Conservation (phyloP, 1,140 invertebrate genomes). For the Sarcophaga peregrina region DNA sequence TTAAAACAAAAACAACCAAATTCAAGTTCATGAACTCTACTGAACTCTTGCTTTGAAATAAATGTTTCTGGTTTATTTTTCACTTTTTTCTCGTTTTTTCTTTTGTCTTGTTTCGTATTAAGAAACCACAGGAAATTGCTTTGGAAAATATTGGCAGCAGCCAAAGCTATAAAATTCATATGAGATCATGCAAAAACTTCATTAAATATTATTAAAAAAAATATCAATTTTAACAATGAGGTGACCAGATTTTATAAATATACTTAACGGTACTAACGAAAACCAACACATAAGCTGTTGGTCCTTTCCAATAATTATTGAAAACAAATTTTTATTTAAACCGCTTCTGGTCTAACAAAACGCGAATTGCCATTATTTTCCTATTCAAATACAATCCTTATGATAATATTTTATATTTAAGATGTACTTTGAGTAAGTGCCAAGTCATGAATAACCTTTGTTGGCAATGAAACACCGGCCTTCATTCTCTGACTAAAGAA, state of each 20-base stretch:
- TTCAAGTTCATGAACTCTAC: slow-evolving; percentile 37
- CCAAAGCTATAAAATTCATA: background rate
- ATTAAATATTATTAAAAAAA: background rate
- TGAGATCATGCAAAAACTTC: background rate
- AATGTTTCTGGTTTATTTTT: background rate
- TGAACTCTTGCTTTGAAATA: background rate
- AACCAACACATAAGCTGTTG: too few relatives aligned
- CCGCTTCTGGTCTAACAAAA: too few relatives aligned
- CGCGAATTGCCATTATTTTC: too few relatives aligned
- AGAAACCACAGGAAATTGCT: slow-evolving; percentile 28
- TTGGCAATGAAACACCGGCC: too few relatives aligned
- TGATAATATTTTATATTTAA: too few relatives aligned
- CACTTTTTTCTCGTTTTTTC: background rate
- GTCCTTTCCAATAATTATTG: too few relatives aligned
- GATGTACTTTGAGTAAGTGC: too few relatives aligned
- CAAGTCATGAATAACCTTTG: too few relatives aligned
- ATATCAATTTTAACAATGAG: background rate
- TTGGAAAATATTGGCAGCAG: background rate
- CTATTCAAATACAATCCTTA: too few relatives aligned
- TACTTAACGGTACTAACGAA: background rate
- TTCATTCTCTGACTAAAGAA: too few relatives aligned
- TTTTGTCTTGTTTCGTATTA: background rate
- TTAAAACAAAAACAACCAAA: background rate
- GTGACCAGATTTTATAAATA: slow-evolving; percentile 3
- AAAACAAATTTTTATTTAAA: too few relatives aligned